Percentiles rank a stretch among this genome's conserved stretches.
Conservation (phyloP, 2,888 invertebrate species). For the Ormyrus nitidulus region DNA sequence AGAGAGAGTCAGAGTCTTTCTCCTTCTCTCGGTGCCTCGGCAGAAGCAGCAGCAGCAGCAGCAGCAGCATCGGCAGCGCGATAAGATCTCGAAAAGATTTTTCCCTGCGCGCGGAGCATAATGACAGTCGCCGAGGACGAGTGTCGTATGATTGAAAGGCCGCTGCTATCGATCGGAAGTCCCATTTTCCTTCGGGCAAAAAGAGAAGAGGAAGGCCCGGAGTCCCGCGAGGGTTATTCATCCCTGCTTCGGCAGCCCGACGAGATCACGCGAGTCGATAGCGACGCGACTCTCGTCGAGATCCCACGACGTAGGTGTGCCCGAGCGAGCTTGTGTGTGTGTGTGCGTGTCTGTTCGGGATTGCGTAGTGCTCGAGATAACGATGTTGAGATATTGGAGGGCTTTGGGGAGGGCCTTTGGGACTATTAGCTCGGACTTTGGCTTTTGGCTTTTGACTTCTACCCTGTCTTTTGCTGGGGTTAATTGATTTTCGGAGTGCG, state of each 20-base stretch:
- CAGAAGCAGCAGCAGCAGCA: neutral
- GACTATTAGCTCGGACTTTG: conserved; percentile 61
- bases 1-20: neutral
- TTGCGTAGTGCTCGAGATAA: conserved; percentile 59
- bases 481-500: too few species aligned
- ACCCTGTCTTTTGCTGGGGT: too few species aligned
- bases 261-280: conserved; percentile 32
- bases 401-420: conserved; percentile 58
- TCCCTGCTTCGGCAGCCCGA: conserved; percentile 4
- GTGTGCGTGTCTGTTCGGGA: neutral
- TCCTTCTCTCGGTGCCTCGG: neutral
- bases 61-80: neutral
- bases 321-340: neutral
- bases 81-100: neutral
- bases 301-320: conserved; percentile 12
- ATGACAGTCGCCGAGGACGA: conserved; percentile 53
- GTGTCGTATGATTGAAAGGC: conserved; percentile 71
- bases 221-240: conserved; percentile 31
- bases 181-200: conserved; percentile 60
- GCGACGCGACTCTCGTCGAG: neutral
- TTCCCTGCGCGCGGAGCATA: neutral
- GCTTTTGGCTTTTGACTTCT: neutral
- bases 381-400: conserved; percentile 68
- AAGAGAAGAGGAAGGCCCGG: neutral
- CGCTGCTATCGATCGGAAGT: conserved; percentile 69